phyloP scores from a whole-genome alignment of 2,888 invertebrate genomes.

The Cheilosia urbana region DNA sequence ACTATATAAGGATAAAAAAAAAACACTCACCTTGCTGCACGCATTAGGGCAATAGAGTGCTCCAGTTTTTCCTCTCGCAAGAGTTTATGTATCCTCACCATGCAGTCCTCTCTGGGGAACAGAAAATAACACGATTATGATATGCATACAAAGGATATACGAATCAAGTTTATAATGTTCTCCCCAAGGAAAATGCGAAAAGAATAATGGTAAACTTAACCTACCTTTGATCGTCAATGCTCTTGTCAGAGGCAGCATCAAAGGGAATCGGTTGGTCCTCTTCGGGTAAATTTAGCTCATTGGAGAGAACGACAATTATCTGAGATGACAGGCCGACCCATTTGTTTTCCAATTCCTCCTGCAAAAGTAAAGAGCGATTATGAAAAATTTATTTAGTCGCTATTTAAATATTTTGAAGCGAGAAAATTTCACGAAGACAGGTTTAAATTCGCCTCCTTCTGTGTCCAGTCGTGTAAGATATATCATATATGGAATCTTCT shows the following conservation, averaged over 20 bases:
- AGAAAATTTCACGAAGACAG: no score
- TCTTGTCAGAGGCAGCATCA: conserved; percentile 92
- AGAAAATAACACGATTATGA: conserved; percentile 32
- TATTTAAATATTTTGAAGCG: no score
- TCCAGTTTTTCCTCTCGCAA: conserved; percentile 90
- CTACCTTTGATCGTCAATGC: conserved; percentile 95
- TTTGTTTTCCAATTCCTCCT: conserved; percentile 84
- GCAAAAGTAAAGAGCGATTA: conserved; percentile 40
- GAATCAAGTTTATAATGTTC: conserved; percentile 43
- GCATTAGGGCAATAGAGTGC: conserved; percentile 91
- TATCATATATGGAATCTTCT: no score
- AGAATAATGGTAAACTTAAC: conserved; percentile 76
- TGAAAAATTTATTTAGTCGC: background rate
- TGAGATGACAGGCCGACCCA: conserved; percentile 89
- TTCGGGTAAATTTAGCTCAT: conserved; percentile 83
- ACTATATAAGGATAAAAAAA: background rate
- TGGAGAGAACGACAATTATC: conserved; percentile 86
- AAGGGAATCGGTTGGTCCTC: conserved; percentile 89
- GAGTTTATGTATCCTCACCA: conserved; percentile 92
- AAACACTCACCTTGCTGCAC: conserved; percentile 88
- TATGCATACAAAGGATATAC: conserved; percentile 7
- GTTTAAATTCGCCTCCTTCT: no score
- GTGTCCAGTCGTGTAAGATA: no score
- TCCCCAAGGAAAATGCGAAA: background rate
- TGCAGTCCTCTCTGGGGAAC: conserved; percentile 90